A percentile compares a stretch with the other conserved stretches of the same genome.
phyloP scores from a whole-genome alignment of 2,113 vertebrate genomes.

The Xiphorhynchus elegans region DNA sequence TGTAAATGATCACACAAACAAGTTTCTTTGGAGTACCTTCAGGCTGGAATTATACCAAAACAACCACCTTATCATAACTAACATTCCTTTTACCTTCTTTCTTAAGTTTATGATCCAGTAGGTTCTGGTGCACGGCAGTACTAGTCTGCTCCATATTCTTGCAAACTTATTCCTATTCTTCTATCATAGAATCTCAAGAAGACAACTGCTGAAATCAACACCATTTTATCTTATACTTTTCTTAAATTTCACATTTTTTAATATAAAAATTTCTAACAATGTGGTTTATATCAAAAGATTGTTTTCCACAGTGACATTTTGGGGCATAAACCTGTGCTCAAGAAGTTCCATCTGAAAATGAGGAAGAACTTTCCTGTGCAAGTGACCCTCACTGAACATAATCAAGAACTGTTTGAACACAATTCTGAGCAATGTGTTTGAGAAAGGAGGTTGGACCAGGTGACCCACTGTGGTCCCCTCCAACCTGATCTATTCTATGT shows the following conservation, averaged over 20 bases:
- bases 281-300: background rate
- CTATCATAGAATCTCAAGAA: background rate
- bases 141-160: background rate
- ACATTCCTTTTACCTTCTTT: background rate
- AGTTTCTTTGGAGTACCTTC: background rate
- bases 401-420: background rate
- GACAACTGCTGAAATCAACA: background rate
- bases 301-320: background rate
- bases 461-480: background rate
- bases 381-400: background rate
- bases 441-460: background rate
- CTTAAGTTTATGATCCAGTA: background rate
- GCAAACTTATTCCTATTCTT: accelerated
- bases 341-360: background rate
- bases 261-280: background rate
- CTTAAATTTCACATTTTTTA: background rate
- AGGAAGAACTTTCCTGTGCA: background rate
- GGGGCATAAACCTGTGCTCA: background rate
- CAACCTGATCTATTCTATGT: background rate
- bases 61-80: background rate
- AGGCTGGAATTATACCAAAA: background rate
- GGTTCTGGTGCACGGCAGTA: no score
- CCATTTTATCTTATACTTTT: background rate
- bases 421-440: background rate
- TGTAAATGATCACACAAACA: background rate